A percentile compares a stretch with the other conserved stretches of the same genome.
phyloP scores from a whole-genome alignment of 2,888 invertebrate genomes.

The Harpalus rufipes region DNA sequence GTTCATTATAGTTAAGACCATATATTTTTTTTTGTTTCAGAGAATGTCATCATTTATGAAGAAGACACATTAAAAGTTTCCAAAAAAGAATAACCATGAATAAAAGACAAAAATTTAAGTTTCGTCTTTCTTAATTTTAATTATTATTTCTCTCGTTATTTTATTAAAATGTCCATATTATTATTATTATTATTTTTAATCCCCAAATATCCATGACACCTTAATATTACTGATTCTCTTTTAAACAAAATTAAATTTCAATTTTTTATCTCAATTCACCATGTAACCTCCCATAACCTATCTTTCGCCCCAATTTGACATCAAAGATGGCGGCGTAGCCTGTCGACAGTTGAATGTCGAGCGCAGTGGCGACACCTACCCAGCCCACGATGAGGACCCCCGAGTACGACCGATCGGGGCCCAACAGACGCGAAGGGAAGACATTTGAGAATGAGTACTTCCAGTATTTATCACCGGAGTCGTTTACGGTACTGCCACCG shows the following conservation, averaged over 20 bases:
- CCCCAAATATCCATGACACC: not conserved
- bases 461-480: slow-evolving; percentile 75
- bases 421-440: slow-evolving; percentile 13
- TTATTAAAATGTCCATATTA: not conserved
- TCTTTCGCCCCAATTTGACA: no score
- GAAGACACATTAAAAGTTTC: not conserved
- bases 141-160: not conserved
- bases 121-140: slow-evolving; percentile 8
- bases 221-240: not conserved
- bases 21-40: slow-evolving; percentile 11
- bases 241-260: not conserved
- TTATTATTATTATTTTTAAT: slow-evolving; percentile 5
- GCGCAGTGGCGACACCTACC: slow-evolving; percentile 22
- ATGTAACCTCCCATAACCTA: no score
- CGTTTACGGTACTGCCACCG: slow-evolving; percentile 75
- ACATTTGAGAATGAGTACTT: slow-evolving; percentile 74
- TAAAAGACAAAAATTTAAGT: slow-evolving; percentile 19
- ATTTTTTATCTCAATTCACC: no score
- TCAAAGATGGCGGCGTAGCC: not conserved
- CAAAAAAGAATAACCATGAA: not conserved
- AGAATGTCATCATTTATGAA: slow-evolving; percentile 13
- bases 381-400: slow-evolving; percentile 50
- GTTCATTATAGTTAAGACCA: no score
- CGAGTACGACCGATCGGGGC: slow-evolving; percentile 16
- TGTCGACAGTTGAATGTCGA: slow-evolving; percentile 10